phyloP scores from a whole-genome alignment of 1,140 invertebrate genomes.

The Nebria ingens region DNA sequence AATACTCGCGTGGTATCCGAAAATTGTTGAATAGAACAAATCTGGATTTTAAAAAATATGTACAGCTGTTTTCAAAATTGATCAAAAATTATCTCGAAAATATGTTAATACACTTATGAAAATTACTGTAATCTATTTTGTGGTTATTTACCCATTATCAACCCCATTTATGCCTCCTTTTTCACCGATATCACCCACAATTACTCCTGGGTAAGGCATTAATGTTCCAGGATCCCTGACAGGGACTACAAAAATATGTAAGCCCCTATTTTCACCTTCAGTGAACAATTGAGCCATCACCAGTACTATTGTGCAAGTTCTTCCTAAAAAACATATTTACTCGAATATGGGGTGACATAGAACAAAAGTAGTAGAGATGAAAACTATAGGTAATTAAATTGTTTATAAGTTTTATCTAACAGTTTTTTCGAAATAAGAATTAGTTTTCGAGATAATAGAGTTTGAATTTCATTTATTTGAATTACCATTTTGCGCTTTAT shows the following conservation, averaged over 20 bases:
- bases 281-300: conserved; percentile 79
- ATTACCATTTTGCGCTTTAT: too few species aligned
- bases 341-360: too few species aligned
- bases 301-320: conserved; percentile 77
- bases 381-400: not conserved
- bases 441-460: too few species aligned
- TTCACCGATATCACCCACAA: conserved; percentile 75
- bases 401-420: not conserved
- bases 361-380: conserved; percentile 6
- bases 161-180: conserved; percentile 82
- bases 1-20: conserved; percentile 67
- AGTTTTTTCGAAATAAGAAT: too few species aligned
- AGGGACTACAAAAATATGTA: conserved; percentile 77
- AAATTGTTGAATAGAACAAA: conserved; percentile 85
- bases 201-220: conserved; percentile 56
- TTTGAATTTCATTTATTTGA: too few species aligned
- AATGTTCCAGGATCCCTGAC: conserved; percentile 68
- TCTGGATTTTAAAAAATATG: conserved; percentile 35
- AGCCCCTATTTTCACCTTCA: conserved; percentile 72
- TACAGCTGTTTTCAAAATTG: too few species aligned
- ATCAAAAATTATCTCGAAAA: not conserved
- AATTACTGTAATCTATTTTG: not conserved
- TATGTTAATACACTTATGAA: not conserved
- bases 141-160: conserved; percentile 63
- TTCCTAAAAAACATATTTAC: conserved; percentile 54